Percentiles rank a stretch among this genome's conserved stretches.
phyloP scores from a whole-genome alignment of 2,888 invertebrate genomes.

The Cheilosia vulpina region DNA sequence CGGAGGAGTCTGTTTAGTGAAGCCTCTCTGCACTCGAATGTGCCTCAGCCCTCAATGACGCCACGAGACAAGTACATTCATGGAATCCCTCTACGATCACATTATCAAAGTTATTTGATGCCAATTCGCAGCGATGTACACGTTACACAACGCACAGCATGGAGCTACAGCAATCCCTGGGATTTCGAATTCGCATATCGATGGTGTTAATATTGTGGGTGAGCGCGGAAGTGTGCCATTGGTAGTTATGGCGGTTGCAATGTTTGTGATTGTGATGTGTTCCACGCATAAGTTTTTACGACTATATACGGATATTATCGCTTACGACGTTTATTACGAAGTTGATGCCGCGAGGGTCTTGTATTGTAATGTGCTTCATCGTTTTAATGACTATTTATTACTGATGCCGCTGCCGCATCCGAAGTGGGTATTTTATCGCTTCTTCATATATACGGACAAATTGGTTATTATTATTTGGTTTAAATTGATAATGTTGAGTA shows the following conservation, averaged over 20 bases:
- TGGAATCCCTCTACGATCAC: conserved; percentile 42
- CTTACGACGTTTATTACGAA: conserved; percentile 62
- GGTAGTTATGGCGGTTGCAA: conserved; percentile 23
- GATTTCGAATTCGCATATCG: conserved; percentile 48
- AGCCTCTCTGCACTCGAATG: conserved; percentile 13
- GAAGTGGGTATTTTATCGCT: conserved; percentile 14
- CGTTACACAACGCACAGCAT: conserved; percentile 7
- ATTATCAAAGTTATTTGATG: conserved; percentile 66
- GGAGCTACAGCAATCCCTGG: conserved; percentile 41
- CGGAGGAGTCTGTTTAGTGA: conserved; percentile 31
- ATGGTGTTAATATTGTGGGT: conserved; percentile 32
- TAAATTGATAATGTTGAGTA: neutral
- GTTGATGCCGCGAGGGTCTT: conserved; percentile 30
- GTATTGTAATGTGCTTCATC: conserved; percentile 58
- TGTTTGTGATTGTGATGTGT: conserved; percentile 30
- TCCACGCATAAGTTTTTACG: conserved; percentile 71
- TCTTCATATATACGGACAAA: conserved; percentile 12
- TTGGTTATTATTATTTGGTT: neutral
- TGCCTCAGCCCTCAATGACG: conserved; percentile 28
- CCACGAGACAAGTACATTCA: conserved; percentile 27
- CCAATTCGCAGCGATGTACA: conserved; percentile 45
- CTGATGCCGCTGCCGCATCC: neutral
- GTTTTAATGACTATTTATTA: conserved; percentile 18
- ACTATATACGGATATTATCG: conserved; percentile 48
- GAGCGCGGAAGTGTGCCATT: neutral